Evolutionary conservation across 2,797 vertebrate genomes (phyloP), one percentile per base, ranked within the genome.

Genomic region (Thamnophis elegans): DNA sequence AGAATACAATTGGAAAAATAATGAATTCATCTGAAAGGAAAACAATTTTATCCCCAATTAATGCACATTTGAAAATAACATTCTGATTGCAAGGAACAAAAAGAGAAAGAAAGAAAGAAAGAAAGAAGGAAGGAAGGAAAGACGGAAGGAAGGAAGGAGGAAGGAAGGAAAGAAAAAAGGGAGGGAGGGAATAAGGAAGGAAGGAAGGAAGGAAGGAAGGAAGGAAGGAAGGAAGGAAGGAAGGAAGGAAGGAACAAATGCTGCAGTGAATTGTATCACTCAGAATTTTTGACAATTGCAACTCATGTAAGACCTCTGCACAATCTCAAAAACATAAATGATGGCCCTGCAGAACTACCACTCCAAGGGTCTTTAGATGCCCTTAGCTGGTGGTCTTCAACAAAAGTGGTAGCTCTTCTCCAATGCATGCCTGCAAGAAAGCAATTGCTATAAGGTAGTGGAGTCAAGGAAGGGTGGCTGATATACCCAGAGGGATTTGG

Each of bases 1-100:
- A 56, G n/a, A 58, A 85, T 88, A 32, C 68, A 85, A 55, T 28
- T 89, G 42, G 68, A 54, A 88, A 92, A 89, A 25, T 78, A 82
- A 82, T 82, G 20, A 82, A 82, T 88, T 18, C 88, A 25, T 68
- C 65, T 82, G 68, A 82, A 42, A 10, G 8, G 32, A 28, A 25
- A 58, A 60, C 36, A 22, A 26, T 56, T 56, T 73, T 78, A 18
- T 78, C 65, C 32, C 89, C 32, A 56, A 55, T 10, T 54, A 25
- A 54, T 56, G n/a, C 53, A 73, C 9, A 42, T 82, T 82, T 47
- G 73, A 82, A 82, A 82, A 42, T 47, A 82, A 73, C 5, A 3
- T 73, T 68, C 32, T 3, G 5, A 32, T 12, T 65, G 10, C n/a
- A 12, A 14, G 32, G 22, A 73, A 25, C 60, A 55, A 32, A 32